These are phyloP conservation scores for Vollenhovia emeryi DNA, from an alignment of 1,140 invertebrate genomes.

Conservation along the genomic window DNA sequence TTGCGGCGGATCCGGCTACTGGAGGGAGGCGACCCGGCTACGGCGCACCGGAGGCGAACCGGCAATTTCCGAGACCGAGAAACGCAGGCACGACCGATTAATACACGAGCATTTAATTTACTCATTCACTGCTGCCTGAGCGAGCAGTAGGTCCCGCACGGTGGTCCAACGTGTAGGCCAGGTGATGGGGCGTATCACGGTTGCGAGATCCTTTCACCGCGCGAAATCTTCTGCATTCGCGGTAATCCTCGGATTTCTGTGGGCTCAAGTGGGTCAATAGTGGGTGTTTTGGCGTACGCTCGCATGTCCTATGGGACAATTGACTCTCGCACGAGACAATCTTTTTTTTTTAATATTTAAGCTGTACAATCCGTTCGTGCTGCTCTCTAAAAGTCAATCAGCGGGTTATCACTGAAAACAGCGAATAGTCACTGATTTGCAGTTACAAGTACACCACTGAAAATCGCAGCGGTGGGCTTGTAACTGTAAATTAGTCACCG, in stretches of 20 bases:
- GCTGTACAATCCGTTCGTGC: not conserved
- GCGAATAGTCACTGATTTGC: too few species aligned
- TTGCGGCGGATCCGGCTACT: slow-evolving; percentile 64
- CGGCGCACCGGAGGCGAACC: slow-evolving; percentile 68
- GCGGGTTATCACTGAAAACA: too few species aligned
- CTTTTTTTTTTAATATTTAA: not conserved
- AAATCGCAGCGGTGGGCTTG: too few species aligned
- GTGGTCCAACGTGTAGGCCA: slow-evolving; percentile 65
- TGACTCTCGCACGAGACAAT: not conserved
- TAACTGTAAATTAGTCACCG: too few species aligned
- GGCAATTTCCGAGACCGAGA: slow-evolving; percentile 77
- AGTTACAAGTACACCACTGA: too few species aligned
- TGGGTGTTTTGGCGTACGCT: not conserved
- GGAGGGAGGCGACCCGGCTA: slow-evolving; percentile 35
- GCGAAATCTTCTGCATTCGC: not conserved
- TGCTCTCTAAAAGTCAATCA: too few species aligned
- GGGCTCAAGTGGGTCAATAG: slow-evolving; percentile 13
- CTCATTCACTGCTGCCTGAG: slow-evolving; percentile 75
- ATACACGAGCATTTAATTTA: slow-evolving; percentile 79
- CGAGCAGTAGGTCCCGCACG: slow-evolving; percentile 42
- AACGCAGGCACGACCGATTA: slow-evolving; percentile 77
- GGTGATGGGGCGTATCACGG: slow-evolving; percentile 60
- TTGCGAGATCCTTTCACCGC: slow-evolving; percentile 12
- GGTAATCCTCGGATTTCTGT: slow-evolving; percentile 29
- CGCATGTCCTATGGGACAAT: not conserved